Base-by-base conservation (phyloP, 2,888 invertebrate genomes). In the Lasioglossum zephyrum region DNA sequence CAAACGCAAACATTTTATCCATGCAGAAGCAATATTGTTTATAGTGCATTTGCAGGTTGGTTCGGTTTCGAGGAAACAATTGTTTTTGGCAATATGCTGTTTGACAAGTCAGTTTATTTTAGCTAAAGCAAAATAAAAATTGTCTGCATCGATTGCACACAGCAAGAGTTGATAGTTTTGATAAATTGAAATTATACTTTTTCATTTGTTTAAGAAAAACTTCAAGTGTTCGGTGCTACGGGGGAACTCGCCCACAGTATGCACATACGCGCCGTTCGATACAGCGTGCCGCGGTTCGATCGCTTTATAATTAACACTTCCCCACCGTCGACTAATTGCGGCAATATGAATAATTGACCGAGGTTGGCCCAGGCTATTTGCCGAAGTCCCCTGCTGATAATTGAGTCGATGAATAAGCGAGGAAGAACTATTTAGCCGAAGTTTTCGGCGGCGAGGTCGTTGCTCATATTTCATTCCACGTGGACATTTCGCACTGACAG, bases 381-480 rank as follows among this genome's bases (percentile, higher is more conserved):
- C 18, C 18, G n/a, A 18, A 66, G 18, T 4, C 36, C 53, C 44
- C 66, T 1, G 69, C 53, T 5, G 79, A 63, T 70, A 79, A 77
- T 74, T n/a, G 47, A 79, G 26, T 77, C 73, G 73, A 84, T 79
- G 79, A 84, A 85, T 84, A 85, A 85, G 63, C 74, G 77, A 81
- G 60, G 78, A 79, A 39, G 47, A 77, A 73, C 81, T 75, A 85
- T 86, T 81, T 81, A 78, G 76, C 66, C 13, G 57, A 31, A 63
- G 47, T 74, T 79, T 85, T 77, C 78, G 49, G 36, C 75, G 9
- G 39, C 39, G 77, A 77, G 78, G 72, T 66, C 36, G 75, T 41
- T 26, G 75, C 76, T 80, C 87, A 63, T 87, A 87, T 84, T 84
- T 87, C 87, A 87, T 84, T 80, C 81, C 22, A 60, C 77, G 76